phyloP scores from a whole-genome alignment of 2,888 invertebrate genomes.

The Drosophila greeni region DNA sequence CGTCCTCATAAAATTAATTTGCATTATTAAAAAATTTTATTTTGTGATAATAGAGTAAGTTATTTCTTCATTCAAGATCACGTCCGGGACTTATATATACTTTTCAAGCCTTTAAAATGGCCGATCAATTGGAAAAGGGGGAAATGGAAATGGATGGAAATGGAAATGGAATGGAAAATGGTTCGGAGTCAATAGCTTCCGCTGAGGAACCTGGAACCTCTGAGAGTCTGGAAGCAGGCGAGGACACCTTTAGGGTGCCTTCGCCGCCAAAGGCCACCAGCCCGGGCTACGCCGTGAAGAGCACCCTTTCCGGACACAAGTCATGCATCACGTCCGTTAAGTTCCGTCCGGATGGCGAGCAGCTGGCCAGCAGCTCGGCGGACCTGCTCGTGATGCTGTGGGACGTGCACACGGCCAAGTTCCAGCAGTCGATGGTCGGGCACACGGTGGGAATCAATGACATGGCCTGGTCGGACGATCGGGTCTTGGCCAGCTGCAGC shows the following conservation, averaged over 20 bases:
- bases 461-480: slow-evolving; percentile 97
- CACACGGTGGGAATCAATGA: slow-evolving; percentile 99
- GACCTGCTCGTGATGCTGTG: slow-evolving; percentile 98
- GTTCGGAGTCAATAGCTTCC: not conserved
- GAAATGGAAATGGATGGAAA: too few species aligned
- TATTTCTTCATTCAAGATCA: not conserved
- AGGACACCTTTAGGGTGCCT: slow-evolving; percentile 45
- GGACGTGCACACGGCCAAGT: slow-evolving; percentile 98
- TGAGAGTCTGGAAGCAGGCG: not conserved
- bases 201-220: not conserved
- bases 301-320: slow-evolving; percentile 96
- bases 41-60: not conserved
- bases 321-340: slow-evolving; percentile 98
- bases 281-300: slow-evolving; percentile 96
- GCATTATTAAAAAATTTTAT: too few species aligned
- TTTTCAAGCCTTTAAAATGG: not conserved
- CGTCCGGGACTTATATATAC: not conserved
- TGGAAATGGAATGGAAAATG: too few species aligned
- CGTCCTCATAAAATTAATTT: not conserved
- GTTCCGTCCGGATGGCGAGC: slow-evolving; percentile 98
- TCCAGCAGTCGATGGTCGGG: slow-evolving; percentile 96
- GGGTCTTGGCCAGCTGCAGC: slow-evolving; percentile 89
- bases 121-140: not conserved
- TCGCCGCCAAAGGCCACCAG: slow-evolving; percentile 17
- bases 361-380: slow-evolving; percentile 97